Evolutionary conservation across 2,113 vertebrate species (phyloP), one percentile per base, ranked within the genome.

Genomic region (Xenopus borealis): DNA sequence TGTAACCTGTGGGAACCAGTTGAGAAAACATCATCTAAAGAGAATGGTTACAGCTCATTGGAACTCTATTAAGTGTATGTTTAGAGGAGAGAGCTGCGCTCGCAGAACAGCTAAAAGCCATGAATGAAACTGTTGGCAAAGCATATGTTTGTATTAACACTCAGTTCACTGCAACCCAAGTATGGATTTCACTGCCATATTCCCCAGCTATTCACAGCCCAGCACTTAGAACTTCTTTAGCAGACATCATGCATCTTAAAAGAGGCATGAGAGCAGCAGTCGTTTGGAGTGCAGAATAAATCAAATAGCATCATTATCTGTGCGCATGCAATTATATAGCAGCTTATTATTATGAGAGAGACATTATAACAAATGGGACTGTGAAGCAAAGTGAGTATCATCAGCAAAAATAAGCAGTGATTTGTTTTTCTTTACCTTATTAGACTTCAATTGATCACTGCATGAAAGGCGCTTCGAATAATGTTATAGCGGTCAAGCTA

Each of bases 1-100:
- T 70, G 67, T 77, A 77, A 77, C 74, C 74, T 70, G 74, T 77
- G 74, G 67, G 74, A 77, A 62, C 74, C 66, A 77, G 66, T 70
- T 77, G 74, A 64, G 61, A 70, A 77, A 70, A 70, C 74, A 77
- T 70, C 59, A 77, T 77, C 66, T 64, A 70, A 77, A 52, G 73
- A 76, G 67, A 77, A 77, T 64, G 74, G 74, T 77, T 70, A 70
- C 74, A 77, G 74, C 67, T 77, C 74, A 77, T 77, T 77, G 74
- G 66, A 77, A 77, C 57, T 69, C 72, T 75, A 75, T 75, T 75
- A 75, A 75, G 59, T 63, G 59, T 77, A 77, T 47, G 66, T 69
- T 77, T 47, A 64, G 74, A 50, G 19, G 66, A 64, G 74, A 64
- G 74, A 63, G 47, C 66, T 2, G 27, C 9, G 59, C 66, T 75